phyloP scores from a whole-genome alignment of 2,797 vertebrate genomes.

The Malacoraja senta region DNA sequence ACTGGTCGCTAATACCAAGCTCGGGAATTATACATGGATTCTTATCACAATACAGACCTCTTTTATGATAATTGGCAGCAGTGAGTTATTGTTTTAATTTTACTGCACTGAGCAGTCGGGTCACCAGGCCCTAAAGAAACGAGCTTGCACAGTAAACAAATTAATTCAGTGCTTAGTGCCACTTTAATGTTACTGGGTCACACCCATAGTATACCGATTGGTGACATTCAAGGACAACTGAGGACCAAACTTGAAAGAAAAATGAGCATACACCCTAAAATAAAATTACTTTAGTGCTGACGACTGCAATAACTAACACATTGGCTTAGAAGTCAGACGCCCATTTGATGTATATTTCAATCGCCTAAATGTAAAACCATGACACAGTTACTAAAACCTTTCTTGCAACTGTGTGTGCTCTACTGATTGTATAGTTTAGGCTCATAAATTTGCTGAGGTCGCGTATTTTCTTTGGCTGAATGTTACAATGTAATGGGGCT shows the following conservation, averaged over 20 bases:
- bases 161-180: constrained; percentile 7
- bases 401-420: background rate
- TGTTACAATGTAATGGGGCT: background rate
- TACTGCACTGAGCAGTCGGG: background rate
- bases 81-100: background rate
- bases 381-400: background rate
- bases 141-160: background rate
- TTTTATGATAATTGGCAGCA: constrained; percentile 17
- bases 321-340: background rate
- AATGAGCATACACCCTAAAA: background rate
- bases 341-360: constrained; percentile 11
- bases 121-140: constrained; percentile 28
- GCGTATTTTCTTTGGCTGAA: constrained; percentile 8
- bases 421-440: background rate
- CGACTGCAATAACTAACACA: background rate
- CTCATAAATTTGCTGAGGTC: background rate
- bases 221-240: background rate
- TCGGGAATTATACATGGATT: constrained; percentile 7
- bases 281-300: background rate
- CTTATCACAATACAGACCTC: background rate
- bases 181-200: constrained; percentile 19
- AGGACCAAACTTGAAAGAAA: background rate
- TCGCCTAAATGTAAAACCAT: background rate
- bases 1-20: background rate
- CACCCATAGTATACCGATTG: background rate